These are phyloP conservation scores for Alethe castanea DNA, from an alignment of 2,113 vertebrate genomes.

Conservation along the genomic window DNA sequence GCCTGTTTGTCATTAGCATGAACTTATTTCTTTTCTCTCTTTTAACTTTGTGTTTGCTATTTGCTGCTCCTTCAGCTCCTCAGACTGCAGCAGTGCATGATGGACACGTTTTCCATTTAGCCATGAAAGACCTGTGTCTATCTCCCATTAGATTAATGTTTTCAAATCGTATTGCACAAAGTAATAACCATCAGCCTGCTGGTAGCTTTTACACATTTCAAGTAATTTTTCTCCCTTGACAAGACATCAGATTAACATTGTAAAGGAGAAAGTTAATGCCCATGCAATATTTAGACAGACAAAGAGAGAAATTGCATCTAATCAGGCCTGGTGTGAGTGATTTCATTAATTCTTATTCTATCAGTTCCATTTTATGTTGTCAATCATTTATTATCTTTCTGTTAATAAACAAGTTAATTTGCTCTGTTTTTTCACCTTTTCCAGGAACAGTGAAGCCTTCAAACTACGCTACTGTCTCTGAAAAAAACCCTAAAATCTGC, in stretches of 20 bases:
- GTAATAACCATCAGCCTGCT: neutral
- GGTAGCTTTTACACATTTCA: neutral
- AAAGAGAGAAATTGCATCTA: conserved; percentile 10
- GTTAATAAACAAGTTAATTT: neutral
- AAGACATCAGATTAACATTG: conserved; percentile 28
- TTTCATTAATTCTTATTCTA: conserved; percentile 15
- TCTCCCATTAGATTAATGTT: conserved; percentile 17
- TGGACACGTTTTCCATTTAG: neutral
- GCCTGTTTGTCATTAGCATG: neutral
- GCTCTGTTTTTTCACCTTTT: neutral
- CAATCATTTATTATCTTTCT: neutral
- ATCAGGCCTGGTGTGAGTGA: neutral
- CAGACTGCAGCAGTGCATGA: neutral
- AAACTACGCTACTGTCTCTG: neutral
- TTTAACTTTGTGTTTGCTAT: neutral
- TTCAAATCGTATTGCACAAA: neutral
- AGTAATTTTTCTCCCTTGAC: conserved; percentile 9
- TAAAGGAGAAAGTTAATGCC: conserved; percentile 38
- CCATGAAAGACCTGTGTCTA: neutral
- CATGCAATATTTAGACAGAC: neutral
- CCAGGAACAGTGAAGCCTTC: neutral
- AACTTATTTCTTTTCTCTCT: neutral
- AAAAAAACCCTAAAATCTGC: neutral
- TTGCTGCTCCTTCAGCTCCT: neutral
- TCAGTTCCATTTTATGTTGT: neutral